A percentile compares a stretch with the other conserved stretches of the same genome.
These are phyloP conservation scores for Bombus sylvicola DNA, from an alignment of 1,140 invertebrate genomes.

Conservation along the genomic window DNA sequence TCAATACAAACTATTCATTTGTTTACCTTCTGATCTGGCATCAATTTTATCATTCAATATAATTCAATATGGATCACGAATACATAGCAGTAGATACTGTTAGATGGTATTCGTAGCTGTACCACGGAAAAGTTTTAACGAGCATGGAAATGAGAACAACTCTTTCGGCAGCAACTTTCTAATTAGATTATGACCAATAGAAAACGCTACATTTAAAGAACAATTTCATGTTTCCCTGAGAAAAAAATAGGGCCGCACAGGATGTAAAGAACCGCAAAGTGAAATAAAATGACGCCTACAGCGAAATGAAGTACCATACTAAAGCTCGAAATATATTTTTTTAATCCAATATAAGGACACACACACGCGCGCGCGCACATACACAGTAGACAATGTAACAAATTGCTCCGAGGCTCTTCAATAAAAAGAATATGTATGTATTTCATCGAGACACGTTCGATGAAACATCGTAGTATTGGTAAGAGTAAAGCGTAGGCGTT, in stretches of 20 bases:
- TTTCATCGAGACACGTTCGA: not conserved
- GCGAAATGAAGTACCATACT: not conserved
- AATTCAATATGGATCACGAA: not conserved
- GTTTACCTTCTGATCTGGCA: not conserved
- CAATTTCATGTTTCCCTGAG: not conserved
- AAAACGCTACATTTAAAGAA: not conserved
- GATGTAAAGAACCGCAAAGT: not conserved
- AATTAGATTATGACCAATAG: conserved; percentile 29
- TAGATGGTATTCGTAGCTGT: not conserved
- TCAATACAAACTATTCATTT: not conserved
- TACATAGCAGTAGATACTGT: not conserved
- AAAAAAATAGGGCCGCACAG: not conserved
- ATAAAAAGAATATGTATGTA: not conserved
- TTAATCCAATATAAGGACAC: not conserved
- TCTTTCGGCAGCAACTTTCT: not conserved
- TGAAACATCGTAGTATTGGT: not conserved
- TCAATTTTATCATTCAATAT: not conserved
- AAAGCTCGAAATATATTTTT: not conserved
- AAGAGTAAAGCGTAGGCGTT: not conserved
- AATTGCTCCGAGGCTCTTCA: not conserved
- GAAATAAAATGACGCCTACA: not conserved
- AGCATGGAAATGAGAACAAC: conserved; percentile 3
- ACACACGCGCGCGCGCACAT: too few relatives aligned
- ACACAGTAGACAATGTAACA: not conserved
- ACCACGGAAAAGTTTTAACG: not conserved